Percentiles rank a stretch among this genome's conserved stretches.
These are phyloP conservation scores for Neogale vison DNA, from an alignment of 2,113 vertebrate species.

Conservation along the genomic window DNA sequence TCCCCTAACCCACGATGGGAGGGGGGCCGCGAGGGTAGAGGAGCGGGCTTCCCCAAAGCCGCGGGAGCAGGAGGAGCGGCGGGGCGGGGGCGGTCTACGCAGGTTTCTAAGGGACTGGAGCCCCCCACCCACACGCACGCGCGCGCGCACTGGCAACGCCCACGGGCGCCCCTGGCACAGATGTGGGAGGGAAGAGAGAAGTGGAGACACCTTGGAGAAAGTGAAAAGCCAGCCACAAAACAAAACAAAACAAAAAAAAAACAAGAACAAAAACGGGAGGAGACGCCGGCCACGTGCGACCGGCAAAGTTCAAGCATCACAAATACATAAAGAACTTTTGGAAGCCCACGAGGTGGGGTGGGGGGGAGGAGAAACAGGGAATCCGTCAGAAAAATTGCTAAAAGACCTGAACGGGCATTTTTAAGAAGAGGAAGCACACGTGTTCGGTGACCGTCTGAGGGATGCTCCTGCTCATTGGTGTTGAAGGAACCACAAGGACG, in stretches of 20 bases:
- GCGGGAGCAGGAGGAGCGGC: not conserved
- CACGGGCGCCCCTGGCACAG: not conserved
- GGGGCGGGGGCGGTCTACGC: not conserved
- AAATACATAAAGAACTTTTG: not conserved
- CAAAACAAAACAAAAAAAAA: too few species aligned
- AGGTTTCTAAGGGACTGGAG: not conserved
- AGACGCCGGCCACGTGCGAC: not conserved
- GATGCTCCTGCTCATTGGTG: not conserved
- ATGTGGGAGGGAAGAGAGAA: not conserved
- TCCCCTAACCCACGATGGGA: not conserved
- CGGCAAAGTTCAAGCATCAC: not conserved
- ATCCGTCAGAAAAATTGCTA: not conserved
- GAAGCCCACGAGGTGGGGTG: not conserved
- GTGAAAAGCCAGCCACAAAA: conserved; percentile 53
- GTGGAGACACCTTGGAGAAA: conserved; percentile 53
- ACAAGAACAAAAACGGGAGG: not conserved
- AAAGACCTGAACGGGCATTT: not conserved
- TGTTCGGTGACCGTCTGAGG: not conserved
- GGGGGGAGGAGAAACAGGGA: not conserved
- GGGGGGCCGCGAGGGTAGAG: not conserved
- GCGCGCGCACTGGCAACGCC: accelerated
- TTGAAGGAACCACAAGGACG: conserved; percentile 21
- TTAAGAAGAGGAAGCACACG: not conserved
- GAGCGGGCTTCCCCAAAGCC: not conserved
- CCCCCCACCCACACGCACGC: not conserved